A percentile compares a stretch with the other conserved stretches of the same genome.
Conservation (phyloP, 2,888 invertebrate genomes). For the Hirtodrosophila cameraria region DNA sequence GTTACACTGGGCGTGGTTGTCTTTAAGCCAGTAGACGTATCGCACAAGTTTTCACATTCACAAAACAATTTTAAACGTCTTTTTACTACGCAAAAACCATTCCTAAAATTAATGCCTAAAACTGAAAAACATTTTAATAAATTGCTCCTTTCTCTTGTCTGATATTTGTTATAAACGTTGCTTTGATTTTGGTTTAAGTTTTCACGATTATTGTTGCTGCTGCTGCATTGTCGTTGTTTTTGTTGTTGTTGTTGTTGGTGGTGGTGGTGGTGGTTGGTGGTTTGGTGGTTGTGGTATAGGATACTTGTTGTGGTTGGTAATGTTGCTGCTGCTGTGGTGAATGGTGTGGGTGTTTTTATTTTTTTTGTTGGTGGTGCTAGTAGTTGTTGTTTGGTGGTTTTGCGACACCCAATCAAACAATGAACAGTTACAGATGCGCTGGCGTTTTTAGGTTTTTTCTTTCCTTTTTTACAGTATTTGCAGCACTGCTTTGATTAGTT, state of each 20-base stretch:
- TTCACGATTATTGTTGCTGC: slow-evolving; percentile 23
- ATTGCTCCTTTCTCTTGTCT: slow-evolving; percentile 68
- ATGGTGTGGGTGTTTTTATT: slow-evolving; percentile 59
- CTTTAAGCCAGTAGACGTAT: slow-evolving; percentile 32
- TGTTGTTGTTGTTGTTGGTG: slow-evolving; percentile 39
- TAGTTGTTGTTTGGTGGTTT: slow-evolving; percentile 43
- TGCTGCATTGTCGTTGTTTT: slow-evolving; percentile 43
- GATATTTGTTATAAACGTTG: slow-evolving; percentile 30
- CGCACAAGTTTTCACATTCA: slow-evolving; percentile 4
- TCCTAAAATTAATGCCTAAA: slow-evolving; percentile 15
- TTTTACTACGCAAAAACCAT: slow-evolving; percentile 2
- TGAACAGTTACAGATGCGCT: slow-evolving; percentile 55
- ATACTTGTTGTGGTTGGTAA: slow-evolving; percentile 41
- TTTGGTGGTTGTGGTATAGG: slow-evolving; percentile 53
- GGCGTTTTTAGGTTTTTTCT: slow-evolving; percentile 14
- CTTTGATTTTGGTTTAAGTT: slow-evolving; percentile 26
- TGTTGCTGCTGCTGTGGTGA: slow-evolving; percentile 52
- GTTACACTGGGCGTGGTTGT: slow-evolving; percentile 82
- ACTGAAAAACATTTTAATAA: slow-evolving; percentile 35
- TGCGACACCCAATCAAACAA: slow-evolving; percentile 57
- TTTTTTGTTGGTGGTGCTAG: slow-evolving; percentile 32
- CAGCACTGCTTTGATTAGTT: slow-evolving; percentile 55
- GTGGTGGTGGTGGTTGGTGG: slow-evolving; percentile 23
- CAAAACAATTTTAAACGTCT: not conserved
- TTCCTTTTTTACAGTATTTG: slow-evolving; percentile 36